Conservation (phyloP, 1,140 invertebrate species). For the Nasonia giraulti region DNA sequence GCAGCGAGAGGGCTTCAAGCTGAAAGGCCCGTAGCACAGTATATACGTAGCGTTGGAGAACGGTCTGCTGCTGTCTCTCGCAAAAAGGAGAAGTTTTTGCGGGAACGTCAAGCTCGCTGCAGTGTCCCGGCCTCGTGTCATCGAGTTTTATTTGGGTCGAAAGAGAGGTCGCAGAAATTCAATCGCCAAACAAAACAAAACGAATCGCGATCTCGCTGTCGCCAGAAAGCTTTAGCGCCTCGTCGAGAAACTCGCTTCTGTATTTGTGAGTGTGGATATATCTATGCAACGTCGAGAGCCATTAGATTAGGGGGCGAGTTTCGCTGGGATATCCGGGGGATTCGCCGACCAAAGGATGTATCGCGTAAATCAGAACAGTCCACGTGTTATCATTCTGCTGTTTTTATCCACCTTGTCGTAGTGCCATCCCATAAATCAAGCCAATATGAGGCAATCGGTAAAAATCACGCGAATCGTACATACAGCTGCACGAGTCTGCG, state of each 20-base stretch:
- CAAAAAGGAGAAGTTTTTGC: conserved; percentile 15
- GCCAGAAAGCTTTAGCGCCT: conserved; percentile 32
- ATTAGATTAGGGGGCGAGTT: too few species aligned
- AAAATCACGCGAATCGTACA: too few species aligned
- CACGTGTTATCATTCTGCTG: too few species aligned
- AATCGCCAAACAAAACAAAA: conserved; percentile 46
- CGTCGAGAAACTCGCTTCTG: neutral
- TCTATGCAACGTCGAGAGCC: too few species aligned
- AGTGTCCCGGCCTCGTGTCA: neutral
- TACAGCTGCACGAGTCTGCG: too few species aligned
- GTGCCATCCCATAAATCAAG: too few species aligned
- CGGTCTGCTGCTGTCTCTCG: neutral
- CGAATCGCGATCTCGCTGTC: conserved; percentile 8
- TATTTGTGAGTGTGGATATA: too few species aligned
- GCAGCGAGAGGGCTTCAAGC: neutral
- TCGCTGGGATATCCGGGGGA: too few species aligned
- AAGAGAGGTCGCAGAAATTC: conserved; percentile 21
- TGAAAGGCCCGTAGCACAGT: neutral
- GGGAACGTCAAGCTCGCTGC: neutral
- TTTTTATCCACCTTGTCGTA: too few species aligned
- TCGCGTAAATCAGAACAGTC: too few species aligned
- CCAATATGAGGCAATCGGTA: too few species aligned
- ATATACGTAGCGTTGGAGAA: neutral
- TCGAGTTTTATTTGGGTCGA: conserved; percentile 37
- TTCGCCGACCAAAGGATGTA: too few species aligned